Base-by-base conservation (phyloP, 2,113 vertebrate species). In the Erinaceus europaeus region DNA sequence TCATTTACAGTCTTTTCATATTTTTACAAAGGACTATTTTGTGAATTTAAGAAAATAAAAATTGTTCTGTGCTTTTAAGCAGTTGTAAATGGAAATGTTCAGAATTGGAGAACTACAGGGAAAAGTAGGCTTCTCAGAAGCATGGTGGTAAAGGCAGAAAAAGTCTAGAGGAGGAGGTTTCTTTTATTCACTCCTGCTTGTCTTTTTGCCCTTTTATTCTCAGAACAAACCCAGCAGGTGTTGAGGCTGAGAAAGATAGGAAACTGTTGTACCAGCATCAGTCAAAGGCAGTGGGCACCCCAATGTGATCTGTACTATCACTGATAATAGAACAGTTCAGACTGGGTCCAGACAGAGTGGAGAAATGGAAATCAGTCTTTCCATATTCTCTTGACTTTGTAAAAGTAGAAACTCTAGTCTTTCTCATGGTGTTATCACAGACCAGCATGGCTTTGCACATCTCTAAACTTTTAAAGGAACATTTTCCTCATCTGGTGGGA, bases 11-110 rank as follows among this genome's bases (percentile, higher is more conserved):
- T 76, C 25, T 77, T 44, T 67, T 8, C 75, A 29, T 75, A 59
- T 38, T 86, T 83, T 72, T 91, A 21, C 64, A 67, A 92, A 76
- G 59, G 8, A 87, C n/a, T 80, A 0, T 55, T 90, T 84, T 74
- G 25, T 86, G 46, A 89, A 84, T 64, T 59, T 5, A 86, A 61
- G 48, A 74, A 89, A 93, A 38, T 67, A 76, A 25, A 64, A 34
- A 21, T 80, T 34, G 15, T 68, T 87, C 25, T 76, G 4, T 8
- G 75, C n/a, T 90, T 81, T 61, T 27, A 86, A 71, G 29, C 27
- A 32, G 2, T 57, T 72, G 3, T 80, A 81, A 67, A 48, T 69
- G 44, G 18, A 71, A 88, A 67, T 73, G 50, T 17, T 81, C 15
- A 34, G 34, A 68, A 9, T 48, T 71, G 42, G 67, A 79, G 55